Conservation (phyloP, 37 sponge, comb jelly and placozoan species). For the Theonella swinhoei region DNA sequence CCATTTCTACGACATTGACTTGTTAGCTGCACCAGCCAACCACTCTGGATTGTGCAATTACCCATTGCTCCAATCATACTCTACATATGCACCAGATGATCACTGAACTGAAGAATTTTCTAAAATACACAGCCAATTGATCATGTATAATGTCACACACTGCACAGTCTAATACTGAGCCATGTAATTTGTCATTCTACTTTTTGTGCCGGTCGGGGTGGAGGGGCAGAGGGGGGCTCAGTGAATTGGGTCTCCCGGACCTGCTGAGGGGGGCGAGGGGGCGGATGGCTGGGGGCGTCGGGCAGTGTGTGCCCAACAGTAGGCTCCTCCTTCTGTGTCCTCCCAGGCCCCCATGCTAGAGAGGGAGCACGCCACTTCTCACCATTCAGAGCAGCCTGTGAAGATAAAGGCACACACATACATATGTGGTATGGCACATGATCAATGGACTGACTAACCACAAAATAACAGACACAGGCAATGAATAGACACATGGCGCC, state of each 20-base stretch:
- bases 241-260: not conserved
- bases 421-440: too few species aligned
- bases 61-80: too few species aligned
- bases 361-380: slow-evolving; percentile 75
- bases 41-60: too few species aligned
- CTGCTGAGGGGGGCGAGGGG: slow-evolving; percentile 75
- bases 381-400: slow-evolving; percentile 72
- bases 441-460: slow-evolving; percentile 65
- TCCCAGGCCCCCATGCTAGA: slow-evolving; percentile 80
- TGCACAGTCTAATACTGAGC: too few species aligned
- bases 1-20: too few species aligned
- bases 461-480: slow-evolving; percentile 61
- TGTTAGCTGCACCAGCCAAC: too few species aligned
- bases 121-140: too few species aligned
- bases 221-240: slow-evolving; percentile 35
- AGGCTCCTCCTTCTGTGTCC: not conserved
- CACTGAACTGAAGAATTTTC: too few species aligned
- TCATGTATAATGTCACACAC: too few species aligned
- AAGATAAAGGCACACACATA: not conserved
- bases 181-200: not conserved
- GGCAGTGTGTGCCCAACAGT: slow-evolving; percentile 41
- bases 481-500: slow-evolving; percentile 67
- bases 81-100: too few species aligned
- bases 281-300: slow-evolving; percentile 54
- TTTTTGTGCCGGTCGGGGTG: slow-evolving; percentile 17